Evolutionary conservation across 2,113 vertebrate genomes (phyloP).

Genomic region (Spea multiplicata): DNA sequence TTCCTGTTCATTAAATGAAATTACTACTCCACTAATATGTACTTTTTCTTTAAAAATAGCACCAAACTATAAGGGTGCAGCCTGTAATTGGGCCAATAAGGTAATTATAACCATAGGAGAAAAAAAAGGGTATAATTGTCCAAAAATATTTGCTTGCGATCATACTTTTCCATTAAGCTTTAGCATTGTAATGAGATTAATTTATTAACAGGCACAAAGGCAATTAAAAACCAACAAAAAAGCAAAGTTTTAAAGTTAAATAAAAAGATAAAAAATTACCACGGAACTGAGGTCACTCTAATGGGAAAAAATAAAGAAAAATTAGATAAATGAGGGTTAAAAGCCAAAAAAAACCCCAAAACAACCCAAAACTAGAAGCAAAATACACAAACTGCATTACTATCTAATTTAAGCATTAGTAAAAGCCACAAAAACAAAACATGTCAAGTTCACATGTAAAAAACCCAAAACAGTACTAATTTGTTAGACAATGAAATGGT

Average conservation of each 20-base stretch:
- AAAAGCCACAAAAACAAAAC: slow-evolving; percentile 57
- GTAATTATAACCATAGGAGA: no score
- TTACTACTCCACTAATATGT: no score
- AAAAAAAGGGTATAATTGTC: no score
- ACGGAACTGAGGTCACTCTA: slow-evolving; percentile 99
- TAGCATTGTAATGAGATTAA: slow-evolving; percentile 64
- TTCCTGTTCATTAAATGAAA: no score
- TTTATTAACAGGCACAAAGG: slow-evolving; percentile 67
- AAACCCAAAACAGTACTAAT: not conserved
- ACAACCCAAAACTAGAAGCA: slow-evolving; percentile 66
- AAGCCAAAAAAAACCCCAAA: slow-evolving; percentile 70
- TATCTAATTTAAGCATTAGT: slow-evolving; percentile 73
- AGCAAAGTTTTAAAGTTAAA: slow-evolving; percentile 81
- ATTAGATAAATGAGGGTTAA: slow-evolving; percentile 94
- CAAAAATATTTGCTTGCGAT: slow-evolving; percentile 57
- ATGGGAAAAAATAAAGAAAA: slow-evolving; percentile 95
- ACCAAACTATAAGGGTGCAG: no score
- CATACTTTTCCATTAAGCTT: slow-evolving; percentile 74
- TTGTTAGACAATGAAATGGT: not conserved
- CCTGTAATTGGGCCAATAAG: no score
- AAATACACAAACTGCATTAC: slow-evolving; percentile 56
- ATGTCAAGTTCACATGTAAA: not conserved
- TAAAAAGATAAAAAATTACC: slow-evolving; percentile 90
- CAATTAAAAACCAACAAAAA: slow-evolving; percentile 66
- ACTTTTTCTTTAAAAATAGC: no score